phyloP scores from a whole-genome alignment of 1,140 invertebrate species.

The Hyposmocoma kahamanoa region DNA sequence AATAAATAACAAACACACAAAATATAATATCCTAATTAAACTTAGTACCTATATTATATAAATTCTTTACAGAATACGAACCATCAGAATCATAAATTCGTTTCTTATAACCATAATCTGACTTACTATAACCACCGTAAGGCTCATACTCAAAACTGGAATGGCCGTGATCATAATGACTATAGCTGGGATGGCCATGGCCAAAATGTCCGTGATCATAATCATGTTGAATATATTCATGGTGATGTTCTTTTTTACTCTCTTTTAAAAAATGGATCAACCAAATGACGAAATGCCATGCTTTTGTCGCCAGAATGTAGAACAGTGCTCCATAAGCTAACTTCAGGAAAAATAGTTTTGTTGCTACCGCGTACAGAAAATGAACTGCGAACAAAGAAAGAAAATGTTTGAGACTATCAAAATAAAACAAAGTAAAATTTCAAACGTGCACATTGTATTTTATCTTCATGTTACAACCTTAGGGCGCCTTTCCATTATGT shows the following conservation, averaged over 20 bases:
- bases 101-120: constrained; percentile 23
- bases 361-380: constrained; percentile 55
- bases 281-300: constrained; percentile 49
- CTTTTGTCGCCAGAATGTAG: constrained; percentile 41
- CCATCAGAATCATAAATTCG: constrained; percentile 44
- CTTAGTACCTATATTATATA: too few species aligned
- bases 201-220: constrained; percentile 18
- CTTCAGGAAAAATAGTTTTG: constrained; percentile 55
- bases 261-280: constrained; percentile 46
- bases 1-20: too few species aligned
- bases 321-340: constrained; percentile 51
- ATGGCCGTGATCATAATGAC: constrained; percentile 13
- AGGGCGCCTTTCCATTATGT: too few species aligned
- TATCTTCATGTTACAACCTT: too few species aligned
- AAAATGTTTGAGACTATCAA: not conserved
- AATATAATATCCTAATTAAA: too few species aligned
- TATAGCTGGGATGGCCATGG: constrained; percentile 10
- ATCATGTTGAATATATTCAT: constrained; percentile 33
- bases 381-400: constrained; percentile 47
- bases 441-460: too few species aligned
- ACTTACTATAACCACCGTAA: constrained; percentile 11
- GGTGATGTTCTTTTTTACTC: constrained; percentile 33
- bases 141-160: constrained; percentile 7
- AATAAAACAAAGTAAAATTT: too few species aligned
- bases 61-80: constrained; percentile 35